These are phyloP conservation scores for Acrocephalus kingi DNA, from an alignment of 2,113 vertebrate species.

Conservation along the genomic window DNA sequence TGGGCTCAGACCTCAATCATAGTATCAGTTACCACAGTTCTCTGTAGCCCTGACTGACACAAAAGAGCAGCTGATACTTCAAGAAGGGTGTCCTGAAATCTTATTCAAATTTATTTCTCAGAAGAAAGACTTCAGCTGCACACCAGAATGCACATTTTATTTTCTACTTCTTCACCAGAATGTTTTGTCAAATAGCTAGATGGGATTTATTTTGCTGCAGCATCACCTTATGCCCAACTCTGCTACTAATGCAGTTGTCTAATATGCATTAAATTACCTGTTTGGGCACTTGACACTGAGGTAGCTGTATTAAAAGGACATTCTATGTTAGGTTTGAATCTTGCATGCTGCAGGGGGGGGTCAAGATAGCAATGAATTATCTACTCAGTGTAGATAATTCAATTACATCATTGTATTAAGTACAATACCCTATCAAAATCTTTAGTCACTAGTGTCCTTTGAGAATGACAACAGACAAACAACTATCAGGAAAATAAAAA, in stretches of 20 bases:
- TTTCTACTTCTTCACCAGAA: not conserved
- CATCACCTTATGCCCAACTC: not conserved
- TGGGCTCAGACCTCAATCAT: not conserved
- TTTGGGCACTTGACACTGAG: not conserved
- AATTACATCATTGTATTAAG: not conserved
- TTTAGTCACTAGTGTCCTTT: not conserved
- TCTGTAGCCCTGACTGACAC: not conserved
- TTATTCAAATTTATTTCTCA: not conserved
- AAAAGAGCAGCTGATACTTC: not conserved
- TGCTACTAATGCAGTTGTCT: not conserved
- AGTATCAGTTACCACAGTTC: not conserved
- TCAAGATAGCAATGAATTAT: not conserved
- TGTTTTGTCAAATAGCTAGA: not conserved
- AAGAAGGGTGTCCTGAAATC: not conserved
- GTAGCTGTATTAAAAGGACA: not conserved
- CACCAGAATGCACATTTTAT: not conserved
- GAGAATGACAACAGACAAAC: not conserved
- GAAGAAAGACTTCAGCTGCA: not conserved
- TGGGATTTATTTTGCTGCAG: not conserved
- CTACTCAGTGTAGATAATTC: not conserved
- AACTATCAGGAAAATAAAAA: not conserved
- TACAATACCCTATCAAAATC: not conserved
- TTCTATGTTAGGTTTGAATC: not conserved
- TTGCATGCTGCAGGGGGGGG: not conserved
- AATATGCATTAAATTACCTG: not conserved